A percentile compares a stretch with the other conserved stretches of the same genome.
Evolutionary conservation across 2,888 invertebrate genomes (phyloP).

Genomic region (Phalera bucephala): DNA sequence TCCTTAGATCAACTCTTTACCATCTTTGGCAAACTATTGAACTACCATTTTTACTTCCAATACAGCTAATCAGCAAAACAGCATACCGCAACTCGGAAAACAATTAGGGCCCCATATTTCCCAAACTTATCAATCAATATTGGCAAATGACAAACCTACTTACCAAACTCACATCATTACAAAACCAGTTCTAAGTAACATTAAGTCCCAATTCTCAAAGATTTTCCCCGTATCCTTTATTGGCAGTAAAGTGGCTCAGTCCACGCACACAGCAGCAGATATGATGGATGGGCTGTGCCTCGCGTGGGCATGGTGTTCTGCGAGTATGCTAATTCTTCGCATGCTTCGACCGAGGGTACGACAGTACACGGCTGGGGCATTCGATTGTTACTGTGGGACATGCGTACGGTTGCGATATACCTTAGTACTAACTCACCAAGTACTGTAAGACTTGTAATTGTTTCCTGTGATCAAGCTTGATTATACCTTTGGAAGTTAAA

Average conservation of each 20-base stretch:
- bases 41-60: no score
- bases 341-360: slow-evolving; percentile 52
- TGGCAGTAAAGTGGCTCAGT: slow-evolving; percentile 43
- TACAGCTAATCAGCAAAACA: no score
- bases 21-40: no score
- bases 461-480: not conserved
- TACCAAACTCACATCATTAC: no score
- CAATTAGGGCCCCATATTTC: no score
- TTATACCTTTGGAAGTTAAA: no score
- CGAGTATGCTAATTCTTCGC: slow-evolving; percentile 75
- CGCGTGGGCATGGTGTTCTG: slow-evolving; percentile 71
- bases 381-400: slow-evolving; percentile 63
- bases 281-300: slow-evolving; percentile 69
- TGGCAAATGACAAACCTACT: no score
- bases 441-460: slow-evolving; percentile 5
- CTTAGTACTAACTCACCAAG: slow-evolving; percentile 12
- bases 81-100: no score
- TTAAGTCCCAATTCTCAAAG: no score
- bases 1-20: no score
- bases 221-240: slow-evolving; percentile 16
- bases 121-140: no score
- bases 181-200: no score
- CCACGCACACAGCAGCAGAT: slow-evolving; percentile 57
- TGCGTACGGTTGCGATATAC: slow-evolving; percentile 41
- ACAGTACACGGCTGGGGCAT: slow-evolving; percentile 54